A percentile compares a stretch with the other conserved stretches of the same genome.
Conservation (phyloP, 2,797 vertebrate genomes). For the Ciconia nigra region DNA sequence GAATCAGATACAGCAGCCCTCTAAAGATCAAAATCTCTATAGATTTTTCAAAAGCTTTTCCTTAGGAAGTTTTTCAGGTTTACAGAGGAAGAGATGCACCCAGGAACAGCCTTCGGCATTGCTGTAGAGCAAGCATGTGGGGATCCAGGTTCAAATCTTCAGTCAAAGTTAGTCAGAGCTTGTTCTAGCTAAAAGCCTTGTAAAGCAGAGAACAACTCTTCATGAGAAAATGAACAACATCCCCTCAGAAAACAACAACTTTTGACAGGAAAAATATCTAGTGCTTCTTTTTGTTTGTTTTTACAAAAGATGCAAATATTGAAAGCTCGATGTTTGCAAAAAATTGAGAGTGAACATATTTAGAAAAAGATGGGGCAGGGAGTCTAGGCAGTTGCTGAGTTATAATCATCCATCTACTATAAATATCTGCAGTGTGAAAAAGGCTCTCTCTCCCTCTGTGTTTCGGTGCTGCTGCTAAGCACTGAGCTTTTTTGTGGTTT, state of each 20-base stretch:
- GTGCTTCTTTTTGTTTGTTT: neutral
- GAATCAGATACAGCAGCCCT: neutral
- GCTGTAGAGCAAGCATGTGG: neutral
- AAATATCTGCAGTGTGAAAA: slow-evolving; percentile 38
- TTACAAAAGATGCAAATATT: neutral
- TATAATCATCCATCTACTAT: slow-evolving; percentile 37
- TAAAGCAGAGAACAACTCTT: neutral
- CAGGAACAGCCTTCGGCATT: neutral
- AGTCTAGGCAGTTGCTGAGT: slow-evolving; percentile 42
- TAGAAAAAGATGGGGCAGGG: slow-evolving; percentile 32
- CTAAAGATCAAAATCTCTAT: neutral
- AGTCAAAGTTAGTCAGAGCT: neutral
- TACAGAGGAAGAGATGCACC: neutral
- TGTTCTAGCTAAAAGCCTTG: neutral
- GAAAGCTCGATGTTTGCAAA: neutral
- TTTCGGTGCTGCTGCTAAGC: slow-evolving; percentile 35
- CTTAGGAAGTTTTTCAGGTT: neutral
- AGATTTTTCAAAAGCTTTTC: neutral
- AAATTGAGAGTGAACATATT: neutral
- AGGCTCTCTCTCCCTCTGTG: neutral
- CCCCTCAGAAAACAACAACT: neutral
- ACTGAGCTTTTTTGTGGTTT: slow-evolving; percentile 26
- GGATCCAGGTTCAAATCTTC: neutral
- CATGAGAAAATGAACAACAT: neutral
- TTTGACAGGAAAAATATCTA: neutral